These are phyloP conservation scores for Anastrepha obliqua DNA, from an alignment of 1,140 invertebrate species.

Conservation along the genomic window DNA sequence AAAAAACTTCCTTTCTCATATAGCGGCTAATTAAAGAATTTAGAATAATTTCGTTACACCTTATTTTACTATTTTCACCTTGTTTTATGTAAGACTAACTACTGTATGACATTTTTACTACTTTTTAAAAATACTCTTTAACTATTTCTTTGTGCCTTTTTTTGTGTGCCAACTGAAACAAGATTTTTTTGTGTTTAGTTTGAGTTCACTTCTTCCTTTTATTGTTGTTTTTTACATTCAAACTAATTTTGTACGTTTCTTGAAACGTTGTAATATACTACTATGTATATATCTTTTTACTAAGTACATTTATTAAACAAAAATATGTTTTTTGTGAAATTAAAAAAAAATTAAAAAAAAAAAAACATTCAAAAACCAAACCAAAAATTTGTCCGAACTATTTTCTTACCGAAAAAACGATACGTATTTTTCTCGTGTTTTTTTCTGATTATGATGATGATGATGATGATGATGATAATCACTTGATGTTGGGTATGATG, in stretches of 20 bases:
- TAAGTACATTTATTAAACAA: constrained; percentile 50
- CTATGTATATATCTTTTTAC: not conserved
- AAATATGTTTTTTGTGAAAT: constrained; percentile 53
- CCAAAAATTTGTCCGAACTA: constrained; percentile 74
- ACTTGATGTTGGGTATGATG: constrained; percentile 65
- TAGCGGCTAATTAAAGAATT: too few relatives aligned
- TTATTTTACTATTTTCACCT: too few relatives aligned
- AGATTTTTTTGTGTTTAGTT: constrained; percentile 59
- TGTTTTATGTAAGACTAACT: too few relatives aligned
- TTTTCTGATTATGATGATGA: constrained; percentile 74
- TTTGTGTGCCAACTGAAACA: not conserved
- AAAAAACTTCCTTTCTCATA: too few relatives aligned
- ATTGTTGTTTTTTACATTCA: constrained; percentile 44
- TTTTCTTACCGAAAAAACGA: constrained; percentile 75
- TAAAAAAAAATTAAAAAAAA: constrained; percentile 44
- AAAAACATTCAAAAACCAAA: constrained; percentile 56
- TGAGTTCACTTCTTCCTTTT: constrained; percentile 57
- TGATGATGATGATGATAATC: constrained; percentile 62
- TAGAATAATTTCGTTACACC: too few relatives aligned
- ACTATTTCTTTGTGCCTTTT: not conserved
- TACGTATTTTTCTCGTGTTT: constrained; percentile 75
- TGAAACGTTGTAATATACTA: constrained; percentile 20
- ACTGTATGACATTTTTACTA: not conserved
- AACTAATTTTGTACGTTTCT: constrained; percentile 43
- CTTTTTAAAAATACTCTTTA: constrained; percentile 46